phyloP scores from a whole-genome alignment of 2,113 vertebrate species.

The Prinia subflava region DNA sequence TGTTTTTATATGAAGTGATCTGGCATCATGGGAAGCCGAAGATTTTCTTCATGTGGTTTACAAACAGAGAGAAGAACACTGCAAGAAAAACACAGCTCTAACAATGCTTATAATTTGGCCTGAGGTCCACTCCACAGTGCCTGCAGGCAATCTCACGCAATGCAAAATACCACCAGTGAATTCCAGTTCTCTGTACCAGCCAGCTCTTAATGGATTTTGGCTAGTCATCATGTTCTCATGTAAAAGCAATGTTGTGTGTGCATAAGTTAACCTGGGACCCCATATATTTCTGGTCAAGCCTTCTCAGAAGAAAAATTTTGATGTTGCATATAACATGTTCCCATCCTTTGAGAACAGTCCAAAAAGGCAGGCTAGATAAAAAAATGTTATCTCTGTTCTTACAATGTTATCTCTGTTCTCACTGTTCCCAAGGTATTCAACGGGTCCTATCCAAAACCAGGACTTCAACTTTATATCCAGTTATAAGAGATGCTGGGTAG shows the following conservation, averaged over 20 bases:
- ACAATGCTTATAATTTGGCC: not conserved
- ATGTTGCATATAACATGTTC: not conserved
- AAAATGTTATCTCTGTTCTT: rapidly evolving
- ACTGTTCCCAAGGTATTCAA: not conserved
- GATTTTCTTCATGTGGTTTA: conserved; percentile 25
- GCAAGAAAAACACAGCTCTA: not conserved
- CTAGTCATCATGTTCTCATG: not conserved
- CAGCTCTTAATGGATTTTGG: not conserved
- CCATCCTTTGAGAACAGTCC: rapidly evolving
- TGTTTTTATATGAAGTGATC: conserved; percentile 33
- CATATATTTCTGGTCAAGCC: not conserved
- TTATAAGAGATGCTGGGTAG: rapidly evolving
- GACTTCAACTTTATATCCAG: not conserved
- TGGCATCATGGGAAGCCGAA: not conserved
- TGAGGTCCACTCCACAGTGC: not conserved
- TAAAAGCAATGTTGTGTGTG: not conserved
- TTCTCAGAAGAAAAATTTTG: not conserved
- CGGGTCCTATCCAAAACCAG: not conserved
- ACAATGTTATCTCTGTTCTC: no score
- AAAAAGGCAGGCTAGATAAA: not conserved
- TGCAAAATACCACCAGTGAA: not conserved
- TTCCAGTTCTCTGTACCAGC: not conserved
- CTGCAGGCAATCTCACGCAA: conserved; percentile 4
- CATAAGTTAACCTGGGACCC: not conserved
- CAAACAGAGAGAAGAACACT: conserved; percentile 9